These are phyloP conservation scores for Odontamblyopus lacepedii DNA, from an alignment of 2,797 vertebrate genomes.

Conservation along the genomic window DNA sequence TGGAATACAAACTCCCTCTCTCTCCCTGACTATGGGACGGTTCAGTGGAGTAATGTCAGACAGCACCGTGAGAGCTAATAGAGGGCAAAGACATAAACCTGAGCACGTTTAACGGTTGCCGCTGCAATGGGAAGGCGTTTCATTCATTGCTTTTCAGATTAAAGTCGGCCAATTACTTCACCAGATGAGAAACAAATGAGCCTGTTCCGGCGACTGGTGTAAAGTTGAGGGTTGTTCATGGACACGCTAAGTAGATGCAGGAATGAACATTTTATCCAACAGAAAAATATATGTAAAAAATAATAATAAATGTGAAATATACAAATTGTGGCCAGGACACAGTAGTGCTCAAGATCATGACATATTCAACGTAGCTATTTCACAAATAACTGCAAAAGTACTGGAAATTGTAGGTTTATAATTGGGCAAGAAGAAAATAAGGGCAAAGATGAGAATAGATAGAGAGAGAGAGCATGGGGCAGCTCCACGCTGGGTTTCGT, in stretches of 20 bases:
- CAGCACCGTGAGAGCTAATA: conserved; percentile 32
- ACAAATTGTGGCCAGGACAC: conserved; percentile 29
- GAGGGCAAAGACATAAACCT: conserved; percentile 57
- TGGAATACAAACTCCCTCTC: conserved; percentile 33
- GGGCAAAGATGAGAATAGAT: no score
- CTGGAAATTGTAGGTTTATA: background rate
- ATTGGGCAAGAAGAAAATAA: no score
- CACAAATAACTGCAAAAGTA: background rate
- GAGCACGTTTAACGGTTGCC: conserved; percentile 11
- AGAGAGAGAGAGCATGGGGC: no score
- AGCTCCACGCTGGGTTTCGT: background rate
- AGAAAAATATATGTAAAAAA: background rate
- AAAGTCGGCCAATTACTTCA: conserved; percentile 22
- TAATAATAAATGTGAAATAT: conserved; percentile 10
- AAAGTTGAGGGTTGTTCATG: conserved; percentile 3
- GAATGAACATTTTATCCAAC: background rate
- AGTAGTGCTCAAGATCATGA: background rate
- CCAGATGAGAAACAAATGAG: background rate
- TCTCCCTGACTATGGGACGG: conserved; percentile 39
- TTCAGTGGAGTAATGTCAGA: conserved; percentile 34
- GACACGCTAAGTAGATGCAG: conserved; percentile 11
- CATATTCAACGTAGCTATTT: no score
- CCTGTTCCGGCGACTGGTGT: conserved; percentile 1
- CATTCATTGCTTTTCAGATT: conserved; percentile 36
- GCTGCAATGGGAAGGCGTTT: background rate